Base-by-base conservation (phyloP, 2,888 invertebrate genomes). In the Altica lythri region DNA sequence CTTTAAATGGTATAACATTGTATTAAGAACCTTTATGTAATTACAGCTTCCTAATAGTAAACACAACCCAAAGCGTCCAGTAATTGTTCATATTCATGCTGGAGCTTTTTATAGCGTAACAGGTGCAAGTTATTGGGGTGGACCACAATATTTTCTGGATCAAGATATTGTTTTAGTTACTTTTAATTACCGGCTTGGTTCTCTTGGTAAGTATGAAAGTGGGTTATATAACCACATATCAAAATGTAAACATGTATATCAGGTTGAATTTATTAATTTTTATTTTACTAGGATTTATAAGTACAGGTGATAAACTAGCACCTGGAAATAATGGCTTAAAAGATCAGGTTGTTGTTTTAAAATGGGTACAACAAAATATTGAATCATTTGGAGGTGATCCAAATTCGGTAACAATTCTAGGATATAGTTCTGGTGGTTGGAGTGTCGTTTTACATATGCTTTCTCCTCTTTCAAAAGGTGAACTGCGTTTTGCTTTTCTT, bases 271-370 rank as follows among this genome's bases (percentile, higher is more conserved):
- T 12, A 9, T n/a, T n/a, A n/a, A n/a, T n/a, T n/a, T n/a, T n/a
- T n/a, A n/a, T n/a, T n/a, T n/a, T n/a, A n/a, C n/a, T n/a, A 70
- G 77, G 77, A 19, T 76, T 76, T 44, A 51, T 77, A 2, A 84
- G 84, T 61, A 86, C 86, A 0, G 88, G 86, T 0, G 86, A 86
- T 38, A 77, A 79, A 35, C 76, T 81, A 37, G 84, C 86, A 0
- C 83, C 86, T 0, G 88, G 88, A 1, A 89, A 89, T 69, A 80
- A 83, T 61, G 88, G 86, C 0, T 72, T 86, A 29, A 88, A 87
- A 69, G 88, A 89, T 72, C 88, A 89, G 72, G 86, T 86, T 1
- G 74, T 77, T 6, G 84, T 83, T 0, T 69, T 88, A 55, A 80
- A 81, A 59, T 88, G 88, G 88, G 75, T 89, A 0, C 80, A 82